A percentile compares a stretch with the other conserved stretches of the same genome.
Conservation (phyloP, 2,113 vertebrate species). For the Eurypyga helias region DNA sequence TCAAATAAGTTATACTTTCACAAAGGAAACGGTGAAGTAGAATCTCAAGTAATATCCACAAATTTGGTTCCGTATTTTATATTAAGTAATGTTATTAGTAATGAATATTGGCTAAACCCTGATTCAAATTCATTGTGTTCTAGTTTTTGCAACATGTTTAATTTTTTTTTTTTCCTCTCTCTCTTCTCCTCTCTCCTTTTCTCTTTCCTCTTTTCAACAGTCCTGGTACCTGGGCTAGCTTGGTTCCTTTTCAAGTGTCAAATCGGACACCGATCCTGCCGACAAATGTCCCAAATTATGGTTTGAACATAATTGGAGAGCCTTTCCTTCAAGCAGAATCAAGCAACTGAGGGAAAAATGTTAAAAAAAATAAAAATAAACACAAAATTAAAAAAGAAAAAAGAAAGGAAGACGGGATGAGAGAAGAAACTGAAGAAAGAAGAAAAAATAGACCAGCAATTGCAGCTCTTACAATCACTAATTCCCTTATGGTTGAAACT, state of each 20-base stretch:
- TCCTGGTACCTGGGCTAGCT: slow-evolving; percentile 99
- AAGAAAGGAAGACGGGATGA: slow-evolving; percentile 63
- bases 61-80: not conserved
- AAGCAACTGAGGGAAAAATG: slow-evolving; percentile 88
- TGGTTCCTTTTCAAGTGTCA: slow-evolving; percentile 99
- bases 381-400: slow-evolving; percentile 38
- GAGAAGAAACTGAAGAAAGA: slow-evolving; percentile 78
- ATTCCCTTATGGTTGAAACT: slow-evolving; percentile 79
- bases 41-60: not conserved
- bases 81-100: not conserved
- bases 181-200: not conserved
- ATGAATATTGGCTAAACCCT: not conserved
- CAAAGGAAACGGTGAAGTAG: not conserved
- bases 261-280: slow-evolving; percentile 98
- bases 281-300: slow-evolving; percentile 99
- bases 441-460: slow-evolving; percentile 81
- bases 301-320: slow-evolving; percentile 99
- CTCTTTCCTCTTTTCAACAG: slow-evolving; percentile 73
- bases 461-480: slow-evolving; percentile 87
- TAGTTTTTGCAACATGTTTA: slow-evolving; percentile 31
- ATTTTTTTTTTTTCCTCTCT: not conserved
- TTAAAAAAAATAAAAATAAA: slow-evolving; percentile 31
- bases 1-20: not conserved
- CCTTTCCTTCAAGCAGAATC: slow-evolving; percentile 98
- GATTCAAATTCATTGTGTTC: not conserved